Conservation (phyloP, 2,888 invertebrate species). For the Polyploca ridens region DNA sequence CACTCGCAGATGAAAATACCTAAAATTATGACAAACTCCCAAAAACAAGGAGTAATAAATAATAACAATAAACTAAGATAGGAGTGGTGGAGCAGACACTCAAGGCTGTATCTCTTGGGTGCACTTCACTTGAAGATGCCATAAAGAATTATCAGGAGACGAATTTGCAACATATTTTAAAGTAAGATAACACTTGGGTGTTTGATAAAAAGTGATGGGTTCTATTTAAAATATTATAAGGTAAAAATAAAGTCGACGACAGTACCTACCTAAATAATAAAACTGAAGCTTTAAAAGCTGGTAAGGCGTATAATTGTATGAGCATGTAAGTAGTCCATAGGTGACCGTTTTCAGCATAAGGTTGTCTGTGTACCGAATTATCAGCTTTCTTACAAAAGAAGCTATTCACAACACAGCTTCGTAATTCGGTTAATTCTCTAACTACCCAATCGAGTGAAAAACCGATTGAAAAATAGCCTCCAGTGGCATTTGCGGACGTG, state of each 20-base stretch:
- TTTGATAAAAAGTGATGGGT: slow-evolving; percentile 18
- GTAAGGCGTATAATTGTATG: too few species aligned
- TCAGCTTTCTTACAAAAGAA: too few species aligned
- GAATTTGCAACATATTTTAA: slow-evolving; percentile 31
- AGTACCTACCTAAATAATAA: too few species aligned
- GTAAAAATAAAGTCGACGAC: too few species aligned
- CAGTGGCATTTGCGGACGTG: background rate
- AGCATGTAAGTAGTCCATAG: too few species aligned
- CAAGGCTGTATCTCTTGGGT: slow-evolving; percentile 31
- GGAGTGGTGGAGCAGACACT: slow-evolving; percentile 27
- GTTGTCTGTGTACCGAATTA: too few species aligned
- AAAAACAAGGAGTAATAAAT: slow-evolving; percentile 33
- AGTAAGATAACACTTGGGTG: slow-evolving; percentile 26
- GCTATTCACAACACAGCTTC: background rate
- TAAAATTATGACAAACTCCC: slow-evolving; percentile 20
- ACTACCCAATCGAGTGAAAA: background rate
- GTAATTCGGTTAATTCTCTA: background rate
- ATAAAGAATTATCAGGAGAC: slow-evolving; percentile 31
- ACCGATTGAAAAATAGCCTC: background rate
- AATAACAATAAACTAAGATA: slow-evolving; percentile 25
- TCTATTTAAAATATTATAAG: background rate
- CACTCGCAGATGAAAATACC: slow-evolving; percentile 22
- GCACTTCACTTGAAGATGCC: slow-evolving; percentile 33
- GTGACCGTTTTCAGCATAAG: too few species aligned
- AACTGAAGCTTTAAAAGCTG: too few species aligned